Conservation (phyloP, 2,797 vertebrate genomes). For the Tapera naevia region DNA sequence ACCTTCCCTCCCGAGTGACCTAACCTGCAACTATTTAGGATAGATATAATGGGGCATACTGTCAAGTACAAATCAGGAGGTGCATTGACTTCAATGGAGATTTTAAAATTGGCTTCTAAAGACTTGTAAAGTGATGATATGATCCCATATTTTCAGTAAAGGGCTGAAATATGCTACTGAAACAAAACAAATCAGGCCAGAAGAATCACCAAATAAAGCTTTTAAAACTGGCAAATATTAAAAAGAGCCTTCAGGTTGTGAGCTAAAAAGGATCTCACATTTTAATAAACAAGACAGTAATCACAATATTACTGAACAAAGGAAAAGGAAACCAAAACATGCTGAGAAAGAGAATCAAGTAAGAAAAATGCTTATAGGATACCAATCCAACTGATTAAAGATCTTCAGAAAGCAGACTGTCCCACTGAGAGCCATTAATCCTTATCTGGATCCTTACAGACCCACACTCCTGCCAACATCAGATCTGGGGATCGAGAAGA, state of each 20-base stretch:
- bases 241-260: neutral
- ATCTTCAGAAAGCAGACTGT: slow-evolving; percentile 46
- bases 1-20: slow-evolving; percentile 45
- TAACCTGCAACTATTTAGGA: slow-evolving; percentile 47
- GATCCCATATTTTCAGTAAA: neutral
- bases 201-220: neutral
- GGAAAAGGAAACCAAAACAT: slow-evolving; percentile 44
- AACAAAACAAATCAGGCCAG: neutral
- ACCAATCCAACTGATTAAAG: slow-evolving; percentile 32
- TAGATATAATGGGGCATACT: neutral
- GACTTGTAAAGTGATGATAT: neutral
- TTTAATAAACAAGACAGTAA: slow-evolving; percentile 18
- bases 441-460: slow-evolving; percentile 35
- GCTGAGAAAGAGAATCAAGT: slow-evolving; percentile 22
- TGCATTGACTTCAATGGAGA: neutral
- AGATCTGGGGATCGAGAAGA: neutral
- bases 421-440: slow-evolving; percentile 44
- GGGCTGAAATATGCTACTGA: neutral
- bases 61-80: slow-evolving; percentile 31
- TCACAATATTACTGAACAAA: slow-evolving; percentile 46
- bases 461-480: neutral
- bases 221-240: neutral
- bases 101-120: slow-evolving; percentile 12
- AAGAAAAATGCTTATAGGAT: neutral
- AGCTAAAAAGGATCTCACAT: neutral